A percentile compares a stretch with the other conserved stretches of the same genome.
Conservation (phyloP, 2,113 vertebrate genomes). For the Brachyhypopomus occidentalis region DNA sequence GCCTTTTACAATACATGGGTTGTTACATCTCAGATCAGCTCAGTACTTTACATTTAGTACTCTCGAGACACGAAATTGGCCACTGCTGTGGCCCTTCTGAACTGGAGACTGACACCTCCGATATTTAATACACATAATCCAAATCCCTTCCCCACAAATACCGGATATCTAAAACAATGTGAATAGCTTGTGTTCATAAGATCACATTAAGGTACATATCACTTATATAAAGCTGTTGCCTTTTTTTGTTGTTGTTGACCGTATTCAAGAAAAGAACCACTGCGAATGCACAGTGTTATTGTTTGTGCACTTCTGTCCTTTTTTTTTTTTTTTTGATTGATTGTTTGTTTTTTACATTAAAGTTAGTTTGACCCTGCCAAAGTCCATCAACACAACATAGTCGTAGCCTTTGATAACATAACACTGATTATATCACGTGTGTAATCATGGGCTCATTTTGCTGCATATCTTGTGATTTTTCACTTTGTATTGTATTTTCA, state of each 20-base stretch:
- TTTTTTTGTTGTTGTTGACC: neutral
- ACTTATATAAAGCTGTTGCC: neutral
- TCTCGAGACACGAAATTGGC: neutral
- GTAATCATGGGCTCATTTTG: neutral
- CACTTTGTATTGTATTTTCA: neutral
- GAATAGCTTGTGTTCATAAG: neutral
- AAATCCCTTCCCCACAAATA: neutral
- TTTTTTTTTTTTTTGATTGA: neutral
- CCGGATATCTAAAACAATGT: conserved; percentile 11
- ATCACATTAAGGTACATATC: conserved; percentile 16
- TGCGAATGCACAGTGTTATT: neutral
- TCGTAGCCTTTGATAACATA: neutral
- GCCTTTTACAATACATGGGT: no score
- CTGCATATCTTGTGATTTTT: conserved; percentile 5
- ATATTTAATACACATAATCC: neutral
- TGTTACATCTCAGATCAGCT: no score
- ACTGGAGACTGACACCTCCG: no score
- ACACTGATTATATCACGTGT: neutral
- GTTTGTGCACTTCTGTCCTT: neutral
- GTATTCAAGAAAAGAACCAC: neutral
- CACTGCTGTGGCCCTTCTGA: neutral
- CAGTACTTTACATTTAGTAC: neutral
- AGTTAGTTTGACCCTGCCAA: neutral
- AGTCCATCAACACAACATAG: neutral
- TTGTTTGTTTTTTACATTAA: no score